These are phyloP conservation scores for Ciconia maguari DNA, from an alignment of 2,113 vertebrate species.

Conservation along the genomic window DNA sequence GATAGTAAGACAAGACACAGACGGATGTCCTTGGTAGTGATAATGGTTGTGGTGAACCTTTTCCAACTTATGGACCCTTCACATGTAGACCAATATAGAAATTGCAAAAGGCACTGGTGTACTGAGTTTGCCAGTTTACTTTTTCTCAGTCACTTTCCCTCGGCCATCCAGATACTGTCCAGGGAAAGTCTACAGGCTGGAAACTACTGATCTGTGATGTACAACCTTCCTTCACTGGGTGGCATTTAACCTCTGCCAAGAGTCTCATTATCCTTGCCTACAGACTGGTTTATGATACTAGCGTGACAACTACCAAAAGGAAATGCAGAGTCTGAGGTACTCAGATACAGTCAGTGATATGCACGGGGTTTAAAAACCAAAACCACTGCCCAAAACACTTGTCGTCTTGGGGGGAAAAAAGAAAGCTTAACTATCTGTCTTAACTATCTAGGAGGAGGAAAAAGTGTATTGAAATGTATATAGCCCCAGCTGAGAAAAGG, in stretches of 20 bases:
- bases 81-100: neutral
- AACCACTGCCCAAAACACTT: neutral
- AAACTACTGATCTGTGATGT: neutral
- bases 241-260: neutral
- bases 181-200: neutral
- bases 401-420: accelerated
- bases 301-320: neutral
- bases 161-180: neutral
- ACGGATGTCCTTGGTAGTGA: neutral
- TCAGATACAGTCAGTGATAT: neutral
- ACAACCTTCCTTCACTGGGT: neutral
- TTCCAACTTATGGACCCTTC: neutral
- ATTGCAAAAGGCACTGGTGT: neutral
- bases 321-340: neutral
- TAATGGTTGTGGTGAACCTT: neutral
- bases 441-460: neutral
- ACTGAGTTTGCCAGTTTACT: neutral
- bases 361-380: neutral
- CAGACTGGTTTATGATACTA: neutral
- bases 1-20: neutral
- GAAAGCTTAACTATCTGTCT: neutral
- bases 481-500: neutral
- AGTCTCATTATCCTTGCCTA: neutral
- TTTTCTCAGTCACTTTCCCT: neutral
- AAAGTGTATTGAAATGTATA: neutral